phyloP scores from a whole-genome alignment of 2,113 vertebrate species.

The Dasyurus viverrinus region DNA sequence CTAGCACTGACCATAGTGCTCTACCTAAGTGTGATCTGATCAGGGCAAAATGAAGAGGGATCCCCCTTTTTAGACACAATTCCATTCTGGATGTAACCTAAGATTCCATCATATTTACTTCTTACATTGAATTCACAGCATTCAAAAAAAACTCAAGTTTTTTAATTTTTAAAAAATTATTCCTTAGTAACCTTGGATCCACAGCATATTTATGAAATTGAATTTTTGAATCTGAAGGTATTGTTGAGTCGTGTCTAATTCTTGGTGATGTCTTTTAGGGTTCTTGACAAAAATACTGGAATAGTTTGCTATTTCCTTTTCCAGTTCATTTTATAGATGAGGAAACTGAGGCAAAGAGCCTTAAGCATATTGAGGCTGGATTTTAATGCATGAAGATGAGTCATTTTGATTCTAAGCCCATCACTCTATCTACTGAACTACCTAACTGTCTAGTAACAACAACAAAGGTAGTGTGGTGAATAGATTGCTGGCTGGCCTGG shows the following conservation, averaged over 20 bases:
- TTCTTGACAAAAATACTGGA: too few relatives aligned
- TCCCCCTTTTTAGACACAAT: not conserved
- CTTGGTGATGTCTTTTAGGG: too few relatives aligned
- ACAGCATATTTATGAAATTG: not conserved
- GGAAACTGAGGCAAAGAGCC: too few relatives aligned
- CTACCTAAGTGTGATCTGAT: not conserved
- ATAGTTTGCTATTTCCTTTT: too few relatives aligned
- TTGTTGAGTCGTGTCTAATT: too few relatives aligned
- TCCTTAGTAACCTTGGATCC: not conserved
- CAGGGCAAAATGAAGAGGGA: not conserved
- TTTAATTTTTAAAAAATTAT: not conserved
- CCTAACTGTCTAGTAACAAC: too few relatives aligned
- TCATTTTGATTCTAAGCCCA: too few relatives aligned
- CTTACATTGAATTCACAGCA: not conserved
- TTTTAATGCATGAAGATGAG: too few relatives aligned
- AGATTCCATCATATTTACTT: not conserved
- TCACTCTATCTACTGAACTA: too few relatives aligned
- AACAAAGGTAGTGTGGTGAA: not conserved
- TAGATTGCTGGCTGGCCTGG: not conserved
- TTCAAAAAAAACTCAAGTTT: not conserved
- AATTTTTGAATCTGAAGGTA: not conserved
- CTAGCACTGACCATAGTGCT: not conserved
- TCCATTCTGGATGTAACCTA: not conserved
- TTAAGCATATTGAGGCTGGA: too few relatives aligned
- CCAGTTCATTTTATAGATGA: too few relatives aligned